These are phyloP conservation scores for Sterrhoptilus dennistouni DNA, from an alignment of 2,113 vertebrate species.

Conservation along the genomic window DNA sequence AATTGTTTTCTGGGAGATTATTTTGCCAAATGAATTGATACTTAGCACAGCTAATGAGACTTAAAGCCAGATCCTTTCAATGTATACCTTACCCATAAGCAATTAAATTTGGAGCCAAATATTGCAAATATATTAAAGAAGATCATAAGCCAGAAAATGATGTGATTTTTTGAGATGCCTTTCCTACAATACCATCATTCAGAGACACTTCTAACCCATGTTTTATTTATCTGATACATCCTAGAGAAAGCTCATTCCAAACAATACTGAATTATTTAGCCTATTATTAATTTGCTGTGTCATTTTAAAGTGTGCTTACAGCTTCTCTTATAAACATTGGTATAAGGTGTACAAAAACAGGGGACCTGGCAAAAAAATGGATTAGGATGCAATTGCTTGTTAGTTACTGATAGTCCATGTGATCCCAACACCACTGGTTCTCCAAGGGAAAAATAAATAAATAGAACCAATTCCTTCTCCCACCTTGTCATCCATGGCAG, in stretches of 20 bases:
- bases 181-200: conserved; percentile 37
- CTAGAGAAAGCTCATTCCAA: neutral
- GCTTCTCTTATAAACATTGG: neutral
- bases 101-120: neutral
- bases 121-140: neutral
- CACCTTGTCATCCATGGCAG: neutral
- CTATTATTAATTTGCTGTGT: conserved; percentile 35
- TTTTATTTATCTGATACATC: conserved; percentile 44
- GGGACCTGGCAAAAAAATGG: neutral
- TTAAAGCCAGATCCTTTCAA: neutral
- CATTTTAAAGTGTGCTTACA: conserved; percentile 12
- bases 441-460: neutral
- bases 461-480: neutral
- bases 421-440: neutral
- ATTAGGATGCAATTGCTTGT: neutral
- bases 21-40: conserved; percentile 45
- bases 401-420: neutral
- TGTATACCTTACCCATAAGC: neutral
- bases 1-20: conserved; percentile 16
- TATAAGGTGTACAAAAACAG: neutral
- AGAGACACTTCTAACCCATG: conserved; percentile 19
- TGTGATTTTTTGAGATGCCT: neutral
- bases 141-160: neutral
- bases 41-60: neutral
- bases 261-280: conserved; percentile 36